Base-by-base conservation (phyloP, 2,113 vertebrate species). In the Passer domesticus region DNA sequence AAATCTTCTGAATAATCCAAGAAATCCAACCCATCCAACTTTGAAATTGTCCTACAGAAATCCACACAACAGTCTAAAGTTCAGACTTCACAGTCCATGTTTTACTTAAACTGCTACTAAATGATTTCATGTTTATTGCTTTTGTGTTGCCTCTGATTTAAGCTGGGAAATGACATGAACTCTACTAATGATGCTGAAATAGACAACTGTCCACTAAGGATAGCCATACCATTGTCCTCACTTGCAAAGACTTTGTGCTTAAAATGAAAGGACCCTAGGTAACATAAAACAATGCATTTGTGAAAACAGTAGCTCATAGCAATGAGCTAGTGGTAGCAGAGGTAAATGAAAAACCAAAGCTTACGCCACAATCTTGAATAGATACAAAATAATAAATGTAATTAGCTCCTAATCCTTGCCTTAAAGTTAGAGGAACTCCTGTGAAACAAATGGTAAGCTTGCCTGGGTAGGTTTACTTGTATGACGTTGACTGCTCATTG, bases 211-310 rank as follows among this genome's bases (percentile, higher is more conserved):
- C 13, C 62, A 56, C 28, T 30, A 76, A 58, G 18, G 14, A 60
- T 84, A 79, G n/a, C 31, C 10, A 13, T 7, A 7, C 31, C 19
- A 19, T 49, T 0, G 0, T 35, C 23, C 31, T 90, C 44, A 59
- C 35, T 84, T 82, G 37, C 50, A 78, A 72, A 89, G 56, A n/a
- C 49, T 83, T 39, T 1, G 0, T 70, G 27, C 19, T 46, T 64
- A 31, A 81, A 93, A 60, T 44, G 31, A 66, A 52, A 83, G 78
- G 30, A 8, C 17, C 44, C 5, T 10, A 41, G 15, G 15, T 44
- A 49, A 49, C 11, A 13, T 41, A 62, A 49, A 89, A 8, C 22
- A 53, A 43, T 53, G 30, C 58, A n/a, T 53, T 82, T 69, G 33
- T 67, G 28, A 66, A 73, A 92, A 62, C 28, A 91, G 23, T 43